These are phyloP conservation scores for Microctonus aethiopoides DNA, from an alignment of 2,888 invertebrate species.

Conservation along the genomic window DNA sequence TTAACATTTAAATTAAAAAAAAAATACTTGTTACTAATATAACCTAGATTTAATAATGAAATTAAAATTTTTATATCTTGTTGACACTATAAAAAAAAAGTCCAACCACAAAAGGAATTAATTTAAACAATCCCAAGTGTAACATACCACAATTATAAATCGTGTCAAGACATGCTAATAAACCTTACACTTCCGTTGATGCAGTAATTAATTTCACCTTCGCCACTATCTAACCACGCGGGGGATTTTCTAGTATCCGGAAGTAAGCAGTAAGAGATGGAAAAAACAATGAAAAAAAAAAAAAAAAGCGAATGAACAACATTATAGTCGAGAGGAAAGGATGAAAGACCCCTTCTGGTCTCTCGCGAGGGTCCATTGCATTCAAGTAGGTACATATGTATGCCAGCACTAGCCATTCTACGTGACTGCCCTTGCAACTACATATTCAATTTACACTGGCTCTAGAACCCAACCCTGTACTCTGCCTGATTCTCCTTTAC, in stretches of 20 bases:
- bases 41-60: too few species aligned
- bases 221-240: conserved; percentile 32
- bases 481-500: background rate
- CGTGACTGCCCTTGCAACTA: conserved; percentile 53
- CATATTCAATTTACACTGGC: conserved; percentile 40
- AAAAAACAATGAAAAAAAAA: conserved; percentile 18
- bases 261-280: conserved; percentile 38
- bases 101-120: too few species aligned
- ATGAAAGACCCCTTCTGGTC: conserved; percentile 28
- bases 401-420: conserved; percentile 43
- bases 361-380: conserved; percentile 37
- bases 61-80: too few species aligned
- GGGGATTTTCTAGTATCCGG: too few species aligned
- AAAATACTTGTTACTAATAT: too few species aligned
- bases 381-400: conserved; percentile 47
- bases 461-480: background rate
- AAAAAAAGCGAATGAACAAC: background rate
- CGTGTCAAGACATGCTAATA: conserved; percentile 57
- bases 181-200: conserved; percentile 42
- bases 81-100: too few species aligned
- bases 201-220: conserved; percentile 52
- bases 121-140: conserved; percentile 60
- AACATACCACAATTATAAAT: conserved; percentile 39
- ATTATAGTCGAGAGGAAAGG: conserved; percentile 3
- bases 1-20: too few species aligned